Conservation (phyloP, 2,888 invertebrate species). For the Reticulitermes lucifugus region DNA sequence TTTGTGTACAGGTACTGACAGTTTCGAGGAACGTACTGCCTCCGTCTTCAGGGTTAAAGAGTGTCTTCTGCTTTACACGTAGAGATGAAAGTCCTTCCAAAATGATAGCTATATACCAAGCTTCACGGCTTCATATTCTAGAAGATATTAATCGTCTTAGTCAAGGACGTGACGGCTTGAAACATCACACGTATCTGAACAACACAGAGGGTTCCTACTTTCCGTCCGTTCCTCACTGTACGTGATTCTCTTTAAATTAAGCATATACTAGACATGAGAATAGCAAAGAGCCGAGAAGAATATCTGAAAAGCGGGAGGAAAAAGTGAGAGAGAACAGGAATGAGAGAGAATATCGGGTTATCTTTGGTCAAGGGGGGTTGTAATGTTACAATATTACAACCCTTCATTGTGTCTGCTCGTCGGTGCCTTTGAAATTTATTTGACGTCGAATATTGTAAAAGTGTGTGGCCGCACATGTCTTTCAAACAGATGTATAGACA, state of each 20-base stretch:
- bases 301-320: neutral
- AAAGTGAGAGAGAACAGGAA: neutral
- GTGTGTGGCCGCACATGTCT: neutral
- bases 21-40: no score
- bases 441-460: slow-evolving; percentile 3
- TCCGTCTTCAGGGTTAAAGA: no score
- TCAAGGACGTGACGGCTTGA: no score
- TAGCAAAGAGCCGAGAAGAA: neutral
- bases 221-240: neutral
- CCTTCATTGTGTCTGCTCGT: slow-evolving; percentile 4
- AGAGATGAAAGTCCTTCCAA: no score
- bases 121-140: neutral
- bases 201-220: neutral
- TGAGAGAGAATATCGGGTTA: neutral
- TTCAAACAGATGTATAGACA: neutral
- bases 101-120: no score
- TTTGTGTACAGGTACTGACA: no score
- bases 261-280: neutral
- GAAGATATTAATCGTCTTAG: neutral
- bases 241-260: neutral
- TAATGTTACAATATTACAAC: slow-evolving; percentile 20
- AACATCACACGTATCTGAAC: neutral
- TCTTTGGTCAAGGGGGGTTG: neutral
- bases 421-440: slow-evolving; percentile 33
- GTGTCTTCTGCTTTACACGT: no score